phyloP scores from a whole-genome alignment of 2,888 invertebrate genomes.

The Cyclophora punctaria region DNA sequence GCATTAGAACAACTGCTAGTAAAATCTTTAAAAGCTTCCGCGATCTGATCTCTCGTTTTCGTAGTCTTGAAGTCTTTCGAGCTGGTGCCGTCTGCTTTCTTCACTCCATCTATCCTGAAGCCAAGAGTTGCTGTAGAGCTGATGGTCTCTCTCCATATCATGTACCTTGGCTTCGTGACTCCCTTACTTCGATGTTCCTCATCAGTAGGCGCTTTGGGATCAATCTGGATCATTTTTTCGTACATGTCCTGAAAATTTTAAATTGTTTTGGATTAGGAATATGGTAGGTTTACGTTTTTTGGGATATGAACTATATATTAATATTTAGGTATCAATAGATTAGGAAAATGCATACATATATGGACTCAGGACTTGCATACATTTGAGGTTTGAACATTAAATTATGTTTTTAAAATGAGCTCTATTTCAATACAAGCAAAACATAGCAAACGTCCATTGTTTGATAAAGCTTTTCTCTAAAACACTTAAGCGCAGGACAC shows the following conservation, averaged over 20 bases:
- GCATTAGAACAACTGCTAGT: constrained; percentile 85
- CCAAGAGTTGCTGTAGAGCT: constrained; percentile 97
- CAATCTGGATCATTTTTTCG: constrained; percentile 97
- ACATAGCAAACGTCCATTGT: too few species aligned
- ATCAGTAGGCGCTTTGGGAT: constrained; percentile 89
- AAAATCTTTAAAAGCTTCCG: constrained; percentile 87
- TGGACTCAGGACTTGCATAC: too few species aligned
- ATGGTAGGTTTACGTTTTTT: too few species aligned
- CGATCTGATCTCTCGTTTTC: constrained; percentile 87
- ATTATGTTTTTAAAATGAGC: neutral
- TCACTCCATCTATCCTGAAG: constrained; percentile 96
- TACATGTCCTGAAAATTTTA: constrained; percentile 88
- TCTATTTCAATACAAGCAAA: too few species aligned
- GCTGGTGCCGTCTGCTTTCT: constrained; percentile 91
- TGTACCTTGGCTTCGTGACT: constrained; percentile 95
- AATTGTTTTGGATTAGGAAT: neutral
- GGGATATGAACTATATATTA: too few species aligned
- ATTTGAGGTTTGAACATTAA: too few species aligned
- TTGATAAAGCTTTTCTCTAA: too few species aligned
- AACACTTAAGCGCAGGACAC: too few species aligned
- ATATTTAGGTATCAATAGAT: neutral
- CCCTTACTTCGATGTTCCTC: constrained; percentile 93
- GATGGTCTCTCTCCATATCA: constrained; percentile 97
- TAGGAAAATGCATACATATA: neutral
- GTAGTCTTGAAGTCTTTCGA: constrained; percentile 97